Evolutionary conservation across 2,797 vertebrate species (phyloP), one percentile per base, ranked within the genome.

Genomic region (Aldrovandia affinis): DNA sequence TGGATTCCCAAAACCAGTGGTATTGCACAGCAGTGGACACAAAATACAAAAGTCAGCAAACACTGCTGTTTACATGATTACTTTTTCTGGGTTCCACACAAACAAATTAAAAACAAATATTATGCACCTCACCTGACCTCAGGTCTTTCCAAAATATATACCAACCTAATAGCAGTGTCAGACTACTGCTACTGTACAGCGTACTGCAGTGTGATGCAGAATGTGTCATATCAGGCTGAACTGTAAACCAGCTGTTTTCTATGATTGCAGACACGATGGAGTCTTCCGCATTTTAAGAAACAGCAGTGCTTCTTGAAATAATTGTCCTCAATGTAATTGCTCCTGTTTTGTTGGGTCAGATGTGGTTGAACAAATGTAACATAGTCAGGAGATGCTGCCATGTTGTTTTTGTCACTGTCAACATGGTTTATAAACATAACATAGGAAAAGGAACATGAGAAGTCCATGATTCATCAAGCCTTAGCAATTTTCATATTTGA

Each of bases 341-440:
- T n/a, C 85, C 82, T 84, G 84, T 89, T 87, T 89, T 59, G 59
- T 85, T 87, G 92, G 86, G 86, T 59, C 90, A 85, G n/a, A n/a
- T 89, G 92, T 83, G 91, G 91, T 89, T 86, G 39, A 80, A 82
- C 90, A 91, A 88, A 90, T 89, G 91, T 87, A 50, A 84, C 78
- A 63, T 42, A 86, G 83, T 94, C 92, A 91, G 92, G 92, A 90
- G 86, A 90, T 92, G 89, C 85, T 88, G 85, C 42, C 63, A 83
- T 80, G 14, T 75, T 42, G 33, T 22, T 44, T 20, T 70, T 81
- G 81, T 86, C 83, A 89, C 83, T 7, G 18, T n/a, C 36, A 80
- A 86, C 89, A 85, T 81, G 86, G 61, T 70, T 25, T 52, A 88
- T 88, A 73, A 73, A 42, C 68, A 87, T 89, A 85, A 68, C 86